Percentiles rank a stretch among this genome's conserved stretches.
phyloP scores from a whole-genome alignment of 2,113 vertebrate species.

The Gadus chalcogrammus region DNA sequence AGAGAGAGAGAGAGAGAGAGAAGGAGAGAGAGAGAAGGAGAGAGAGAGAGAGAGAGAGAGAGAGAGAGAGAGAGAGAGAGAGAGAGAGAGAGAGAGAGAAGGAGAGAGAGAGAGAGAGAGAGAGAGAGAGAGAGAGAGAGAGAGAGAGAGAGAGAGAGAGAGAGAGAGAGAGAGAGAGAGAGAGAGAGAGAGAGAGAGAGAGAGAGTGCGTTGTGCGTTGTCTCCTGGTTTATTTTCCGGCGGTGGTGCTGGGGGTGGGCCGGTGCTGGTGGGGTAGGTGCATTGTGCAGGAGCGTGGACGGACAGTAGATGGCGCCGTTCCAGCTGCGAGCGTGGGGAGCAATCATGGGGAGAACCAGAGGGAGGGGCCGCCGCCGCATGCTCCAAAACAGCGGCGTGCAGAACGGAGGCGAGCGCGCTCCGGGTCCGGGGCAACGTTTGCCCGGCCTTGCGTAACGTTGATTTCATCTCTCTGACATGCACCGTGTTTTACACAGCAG shows the following conservation, averaged over 20 bases:
- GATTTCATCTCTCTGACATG: slow-evolving; percentile 10
- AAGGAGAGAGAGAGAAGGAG: too few species aligned
- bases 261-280: background rate
- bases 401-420: slow-evolving; percentile 28
- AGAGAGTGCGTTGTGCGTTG: background rate
- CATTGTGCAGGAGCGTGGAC: slow-evolving; percentile 18
- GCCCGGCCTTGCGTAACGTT: slow-evolving; percentile 28
- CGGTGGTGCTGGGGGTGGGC: slow-evolving; percentile 11
- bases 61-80: too few species aligned
- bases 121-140: too few species aligned
- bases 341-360: background rate
- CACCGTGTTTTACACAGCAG: background rate
- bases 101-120: too few species aligned
- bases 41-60: too few species aligned
- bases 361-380: background rate
- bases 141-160: too few species aligned
- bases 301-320: slow-evolving; percentile 70
- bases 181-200: too few species aligned
- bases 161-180: too few species aligned
- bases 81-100: background rate
- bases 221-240: background rate
- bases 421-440: slow-evolving; percentile 31
- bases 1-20: too few species aligned
- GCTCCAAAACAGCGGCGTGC: slow-evolving; percentile 30
- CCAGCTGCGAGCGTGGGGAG: slow-evolving; percentile 35